These are phyloP conservation scores for Acanthurus lineatus DNA, from an alignment of 2,797 vertebrate genomes.

Conservation along the genomic window DNA sequence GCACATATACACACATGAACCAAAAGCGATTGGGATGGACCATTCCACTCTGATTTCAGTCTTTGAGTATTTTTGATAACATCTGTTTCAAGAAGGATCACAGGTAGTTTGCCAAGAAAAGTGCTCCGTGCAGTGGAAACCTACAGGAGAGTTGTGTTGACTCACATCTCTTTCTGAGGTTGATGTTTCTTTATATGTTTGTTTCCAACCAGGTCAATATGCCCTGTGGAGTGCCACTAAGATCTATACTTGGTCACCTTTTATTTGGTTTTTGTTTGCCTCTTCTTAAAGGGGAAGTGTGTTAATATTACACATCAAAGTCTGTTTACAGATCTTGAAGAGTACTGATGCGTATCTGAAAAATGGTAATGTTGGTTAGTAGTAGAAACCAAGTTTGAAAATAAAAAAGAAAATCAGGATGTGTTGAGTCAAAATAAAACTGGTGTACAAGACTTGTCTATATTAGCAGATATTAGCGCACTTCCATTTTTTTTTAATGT, in stretches of 20 bases:
- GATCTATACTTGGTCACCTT: not conserved
- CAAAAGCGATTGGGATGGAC: conserved; percentile 52
- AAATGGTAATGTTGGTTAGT: too few relatives aligned
- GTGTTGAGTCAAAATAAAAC: too few relatives aligned
- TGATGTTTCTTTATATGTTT: not conserved
- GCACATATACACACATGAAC: conserved; percentile 2
- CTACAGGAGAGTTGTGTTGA: conserved; percentile 50
- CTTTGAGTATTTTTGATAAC: conserved; percentile 58
- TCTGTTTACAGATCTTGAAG: not conserved
- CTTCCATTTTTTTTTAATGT: too few relatives aligned
- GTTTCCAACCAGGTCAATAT: not conserved
- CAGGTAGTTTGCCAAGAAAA: conserved; percentile 76
- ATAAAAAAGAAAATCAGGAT: too few relatives aligned
- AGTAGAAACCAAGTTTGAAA: too few relatives aligned
- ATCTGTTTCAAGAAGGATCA: conserved; percentile 69
- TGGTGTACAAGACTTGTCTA: not conserved
- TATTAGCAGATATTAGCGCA: not conserved
- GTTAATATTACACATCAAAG: not conserved
- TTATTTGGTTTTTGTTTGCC: not conserved
- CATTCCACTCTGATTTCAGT: conserved; percentile 45
- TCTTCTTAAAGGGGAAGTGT: not conserved
- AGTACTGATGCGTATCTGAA: not conserved
- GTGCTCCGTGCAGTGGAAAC: conserved; percentile 84
- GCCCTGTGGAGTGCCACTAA: not conserved
- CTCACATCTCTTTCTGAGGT: not conserved